Conservation (phyloP, 2,113 vertebrate species). For the Propithecus coquereli region DNA sequence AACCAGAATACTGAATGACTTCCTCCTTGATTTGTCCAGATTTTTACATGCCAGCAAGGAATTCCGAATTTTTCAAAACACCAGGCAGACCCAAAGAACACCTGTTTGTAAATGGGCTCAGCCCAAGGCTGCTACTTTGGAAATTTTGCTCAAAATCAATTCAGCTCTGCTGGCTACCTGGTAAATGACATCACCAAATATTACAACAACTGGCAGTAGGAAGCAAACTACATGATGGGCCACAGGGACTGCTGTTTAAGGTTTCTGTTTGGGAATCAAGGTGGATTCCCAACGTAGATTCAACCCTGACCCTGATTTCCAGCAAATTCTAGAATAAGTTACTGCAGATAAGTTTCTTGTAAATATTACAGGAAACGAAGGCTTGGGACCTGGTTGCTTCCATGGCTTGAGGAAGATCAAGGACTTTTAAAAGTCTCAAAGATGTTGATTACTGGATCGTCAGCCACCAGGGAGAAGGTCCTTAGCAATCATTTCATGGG, state of each 20-base stretch:
- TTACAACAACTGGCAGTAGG: too few relatives aligned
- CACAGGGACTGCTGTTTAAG: neutral
- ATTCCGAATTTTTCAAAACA: neutral
- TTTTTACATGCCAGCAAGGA: neutral
- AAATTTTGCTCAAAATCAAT: neutral
- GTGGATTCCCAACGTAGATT: neutral
- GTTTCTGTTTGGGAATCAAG: neutral
- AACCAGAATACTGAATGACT: neutral
- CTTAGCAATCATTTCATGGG: neutral
- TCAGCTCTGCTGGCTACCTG: neutral
- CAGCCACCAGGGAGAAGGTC: neutral
- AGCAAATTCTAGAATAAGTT: neutral
- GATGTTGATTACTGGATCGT: neutral
- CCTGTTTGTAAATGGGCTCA: neutral
- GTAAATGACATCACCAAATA: neutral
- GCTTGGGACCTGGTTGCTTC: neutral
- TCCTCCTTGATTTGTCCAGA: neutral
- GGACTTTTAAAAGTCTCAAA: neutral
- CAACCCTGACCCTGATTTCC: neutral
- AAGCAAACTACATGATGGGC: fast-evolving
- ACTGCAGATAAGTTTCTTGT: too few relatives aligned
- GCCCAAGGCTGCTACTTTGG: neutral
- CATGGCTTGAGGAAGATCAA: neutral
- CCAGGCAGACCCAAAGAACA: neutral
- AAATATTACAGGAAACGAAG: neutral